Evolutionary conservation across 2,888 invertebrate genomes (phyloP).

Genomic region (Sminthurides aquaticus): DNA sequence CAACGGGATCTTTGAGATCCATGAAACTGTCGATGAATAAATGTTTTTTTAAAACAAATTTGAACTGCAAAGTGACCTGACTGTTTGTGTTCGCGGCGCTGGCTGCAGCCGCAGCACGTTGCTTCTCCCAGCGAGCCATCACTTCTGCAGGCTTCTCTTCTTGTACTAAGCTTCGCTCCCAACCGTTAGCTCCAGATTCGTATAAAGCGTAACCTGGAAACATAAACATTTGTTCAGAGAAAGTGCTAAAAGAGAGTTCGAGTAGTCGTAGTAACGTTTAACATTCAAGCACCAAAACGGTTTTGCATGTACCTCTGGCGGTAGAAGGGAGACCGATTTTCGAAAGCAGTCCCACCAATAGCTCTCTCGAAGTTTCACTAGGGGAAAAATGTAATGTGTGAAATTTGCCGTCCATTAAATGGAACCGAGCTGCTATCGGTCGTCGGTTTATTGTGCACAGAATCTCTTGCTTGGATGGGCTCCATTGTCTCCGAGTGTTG

Average conservation of each 20-base stretch:
- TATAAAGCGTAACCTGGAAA: constrained; percentile 77
- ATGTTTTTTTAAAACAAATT: constrained; percentile 61
- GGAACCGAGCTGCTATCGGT: constrained; percentile 81
- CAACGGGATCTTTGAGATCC: constrained; percentile 74
- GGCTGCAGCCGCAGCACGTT: constrained; percentile 60
- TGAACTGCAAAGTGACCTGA: constrained; percentile 23
- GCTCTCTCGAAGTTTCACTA: constrained; percentile 81
- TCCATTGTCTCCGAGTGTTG: constrained; percentile 69
- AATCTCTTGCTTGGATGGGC: constrained; percentile 86
- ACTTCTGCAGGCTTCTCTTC: constrained; percentile 89
- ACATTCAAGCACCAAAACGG: no score
- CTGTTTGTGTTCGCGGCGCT: constrained; percentile 6
- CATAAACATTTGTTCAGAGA: no score
- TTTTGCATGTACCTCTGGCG: constrained; percentile 61
- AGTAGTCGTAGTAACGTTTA: no score
- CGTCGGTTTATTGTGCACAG: constrained; percentile 83
- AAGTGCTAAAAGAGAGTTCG: neutral
- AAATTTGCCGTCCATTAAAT: constrained; percentile 89
- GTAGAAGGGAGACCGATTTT: constrained; percentile 78
- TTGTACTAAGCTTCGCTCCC: constrained; percentile 70
- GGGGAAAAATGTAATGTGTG: constrained; percentile 92
- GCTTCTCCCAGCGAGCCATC: constrained; percentile 90
- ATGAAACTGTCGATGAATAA: constrained; percentile 71
- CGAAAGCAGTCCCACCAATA: constrained; percentile 75
- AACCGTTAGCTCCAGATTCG: constrained; percentile 75